phyloP scores from a whole-genome alignment of 2,113 vertebrate genomes.

The Brachionichthys hirsutus region DNA sequence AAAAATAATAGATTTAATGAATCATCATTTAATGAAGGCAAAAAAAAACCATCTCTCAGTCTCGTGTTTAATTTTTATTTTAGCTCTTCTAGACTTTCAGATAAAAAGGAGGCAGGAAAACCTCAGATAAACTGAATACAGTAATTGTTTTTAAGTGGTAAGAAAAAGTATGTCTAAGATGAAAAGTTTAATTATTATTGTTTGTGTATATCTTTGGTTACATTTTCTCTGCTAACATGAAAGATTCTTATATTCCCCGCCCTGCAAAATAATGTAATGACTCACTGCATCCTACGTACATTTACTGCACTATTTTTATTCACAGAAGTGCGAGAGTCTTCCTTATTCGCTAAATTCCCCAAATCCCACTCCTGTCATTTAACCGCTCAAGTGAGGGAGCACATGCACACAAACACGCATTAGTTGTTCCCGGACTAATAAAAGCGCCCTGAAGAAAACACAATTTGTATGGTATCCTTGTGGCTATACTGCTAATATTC shows the following conservation, averaged over 20 bases:
- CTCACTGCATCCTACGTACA: constrained; percentile 50
- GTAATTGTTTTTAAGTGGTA: too few species aligned
- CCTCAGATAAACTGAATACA: not conserved
- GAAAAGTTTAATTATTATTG: not conserved
- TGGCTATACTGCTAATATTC: constrained; percentile 20
- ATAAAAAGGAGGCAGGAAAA: not conserved
- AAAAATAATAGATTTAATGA: not conserved
- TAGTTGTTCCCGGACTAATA: constrained; percentile 11
- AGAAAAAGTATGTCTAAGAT: not conserved
- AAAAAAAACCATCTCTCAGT: not conserved
- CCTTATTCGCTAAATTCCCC: constrained; percentile 36
- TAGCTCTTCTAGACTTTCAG: not conserved
- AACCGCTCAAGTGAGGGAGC: constrained; percentile 24
- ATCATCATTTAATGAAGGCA: not conserved
- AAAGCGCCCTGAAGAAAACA: constrained; percentile 31
- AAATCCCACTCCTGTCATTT: constrained; percentile 50
- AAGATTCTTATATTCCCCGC: constrained; percentile 17
- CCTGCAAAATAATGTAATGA: constrained; percentile 43
- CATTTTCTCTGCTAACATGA: constrained; percentile 10
- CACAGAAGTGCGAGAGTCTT: constrained; percentile 27
- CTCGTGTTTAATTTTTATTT: constrained; percentile 13
- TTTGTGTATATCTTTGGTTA: constrained; percentile 3
- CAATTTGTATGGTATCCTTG: constrained; percentile 8
- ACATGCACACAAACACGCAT: constrained; percentile 4
- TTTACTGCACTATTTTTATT: constrained; percentile 61